Conservation (phyloP, 2,797 vertebrate species). For the Brachymystax lenok region DNA sequence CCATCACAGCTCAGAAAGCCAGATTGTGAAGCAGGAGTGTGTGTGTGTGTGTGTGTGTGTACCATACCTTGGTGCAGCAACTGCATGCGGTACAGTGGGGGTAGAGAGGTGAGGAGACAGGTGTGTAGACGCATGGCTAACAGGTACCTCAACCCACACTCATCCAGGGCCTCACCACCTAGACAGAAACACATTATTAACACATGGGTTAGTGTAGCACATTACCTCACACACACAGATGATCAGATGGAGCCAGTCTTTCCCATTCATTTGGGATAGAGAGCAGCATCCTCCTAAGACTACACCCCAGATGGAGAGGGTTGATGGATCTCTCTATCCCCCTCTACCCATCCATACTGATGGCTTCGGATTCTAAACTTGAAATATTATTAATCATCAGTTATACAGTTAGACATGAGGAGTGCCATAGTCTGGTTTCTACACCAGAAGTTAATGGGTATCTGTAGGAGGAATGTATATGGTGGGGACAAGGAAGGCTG, state of each 20-base stretch:
- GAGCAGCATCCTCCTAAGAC: neutral
- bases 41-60: no score
- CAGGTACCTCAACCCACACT: slow-evolving; percentile 93
- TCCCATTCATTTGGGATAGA: slow-evolving; percentile 40
- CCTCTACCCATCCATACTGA: no score
- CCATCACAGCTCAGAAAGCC: no score
- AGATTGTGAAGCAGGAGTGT: neutral
- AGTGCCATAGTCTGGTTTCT: no score
- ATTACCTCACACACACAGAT: neutral
- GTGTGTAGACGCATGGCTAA: slow-evolving; percentile 96
- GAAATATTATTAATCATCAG: no score
- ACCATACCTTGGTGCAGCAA: slow-evolving; percentile 96
- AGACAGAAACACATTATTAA: slow-evolving; percentile 11
- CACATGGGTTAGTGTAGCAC: neutral
- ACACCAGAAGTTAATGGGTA: no score
- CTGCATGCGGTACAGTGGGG: slow-evolving; percentile 93
- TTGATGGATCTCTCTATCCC: neutral
- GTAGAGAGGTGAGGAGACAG: slow-evolving; percentile 94
- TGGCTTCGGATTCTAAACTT: no score
- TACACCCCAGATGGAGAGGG: neutral
- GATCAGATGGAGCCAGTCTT: neutral
- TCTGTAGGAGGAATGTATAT: no score
- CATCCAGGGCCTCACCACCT: slow-evolving; percentile 96
- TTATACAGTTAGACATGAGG: no score
- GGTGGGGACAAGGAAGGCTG: no score